These are phyloP conservation scores for Agriotes lineatus DNA, from an alignment of 2,888 invertebrate genomes.

Conservation along the genomic window DNA sequence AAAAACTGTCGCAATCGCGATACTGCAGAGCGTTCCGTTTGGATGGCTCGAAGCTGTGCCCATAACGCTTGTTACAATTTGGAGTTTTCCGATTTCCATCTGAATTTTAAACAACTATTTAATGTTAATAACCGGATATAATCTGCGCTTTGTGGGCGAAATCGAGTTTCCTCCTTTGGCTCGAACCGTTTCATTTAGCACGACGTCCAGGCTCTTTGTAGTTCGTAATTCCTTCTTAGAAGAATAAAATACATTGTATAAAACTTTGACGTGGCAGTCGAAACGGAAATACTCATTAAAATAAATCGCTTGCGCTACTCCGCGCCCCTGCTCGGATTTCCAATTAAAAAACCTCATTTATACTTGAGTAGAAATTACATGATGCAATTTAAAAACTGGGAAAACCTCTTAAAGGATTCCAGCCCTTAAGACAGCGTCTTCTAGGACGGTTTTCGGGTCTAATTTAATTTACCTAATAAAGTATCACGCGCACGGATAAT, in stretches of 20 bases:
- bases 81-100: no score
- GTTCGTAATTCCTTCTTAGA: not conserved
- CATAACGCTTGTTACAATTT: no score
- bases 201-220: no score
- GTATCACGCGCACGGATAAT: slow-evolving; percentile 67
- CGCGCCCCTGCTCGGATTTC: slow-evolving; percentile 61
- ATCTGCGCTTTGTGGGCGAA: no score
- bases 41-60: no score
- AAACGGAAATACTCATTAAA: slow-evolving; percentile 61
- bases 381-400: slow-evolving; percentile 64
- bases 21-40: no score
- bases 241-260: slow-evolving; percentile 20
- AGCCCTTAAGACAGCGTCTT: slow-evolving; percentile 54
- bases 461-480: slow-evolving; percentile 61
- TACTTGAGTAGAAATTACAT: slow-evolving; percentile 65
- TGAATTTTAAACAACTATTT: no score
- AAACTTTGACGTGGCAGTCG: slow-evolving; percentile 37
- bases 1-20: slow-evolving; percentile 6
- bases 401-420: slow-evolving; percentile 55
- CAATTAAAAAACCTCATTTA: slow-evolving; percentile 67
- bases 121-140: no score
- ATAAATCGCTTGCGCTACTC: slow-evolving; percentile 57
- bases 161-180: no score
- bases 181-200: no score
- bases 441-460: slow-evolving; percentile 56